Evolutionary conservation across 1,140 invertebrate species (phyloP).

Genomic region (Streblospio benedicti): DNA sequence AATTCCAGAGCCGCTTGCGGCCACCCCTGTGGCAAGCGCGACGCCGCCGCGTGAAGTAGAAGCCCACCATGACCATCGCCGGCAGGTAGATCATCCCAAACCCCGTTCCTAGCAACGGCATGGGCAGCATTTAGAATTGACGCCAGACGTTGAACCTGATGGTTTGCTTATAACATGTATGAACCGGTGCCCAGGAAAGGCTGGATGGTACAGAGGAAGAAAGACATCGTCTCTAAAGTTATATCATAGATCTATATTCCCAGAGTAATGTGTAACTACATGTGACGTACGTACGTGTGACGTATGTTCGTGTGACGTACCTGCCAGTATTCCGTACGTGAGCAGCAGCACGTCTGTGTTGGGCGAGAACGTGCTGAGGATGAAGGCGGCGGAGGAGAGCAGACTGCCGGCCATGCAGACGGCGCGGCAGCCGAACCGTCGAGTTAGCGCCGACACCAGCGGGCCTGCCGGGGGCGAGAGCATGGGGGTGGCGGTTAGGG

Average conservation of each 20-base stretch:
- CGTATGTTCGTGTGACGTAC: no score
- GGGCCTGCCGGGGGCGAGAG: no score
- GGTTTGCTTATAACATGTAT: no score
- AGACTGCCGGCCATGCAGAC: not conserved
- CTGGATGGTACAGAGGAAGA: no score
- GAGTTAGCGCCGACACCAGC: not conserved
- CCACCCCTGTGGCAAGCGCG: constrained; percentile 84
- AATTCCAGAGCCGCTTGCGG: constrained; percentile 76
- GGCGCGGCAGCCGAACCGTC: not conserved
- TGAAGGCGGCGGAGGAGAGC: not conserved
- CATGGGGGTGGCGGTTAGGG: no score
- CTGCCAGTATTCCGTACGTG: not conserved
- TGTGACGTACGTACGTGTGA: no score
- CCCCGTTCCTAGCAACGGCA: constrained; percentile 65
- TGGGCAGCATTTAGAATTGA: no score
- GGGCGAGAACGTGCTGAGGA: constrained; percentile 3
- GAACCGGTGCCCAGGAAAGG: no score
- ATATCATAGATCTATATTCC: no score
- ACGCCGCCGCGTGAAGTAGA: constrained; percentile 83
- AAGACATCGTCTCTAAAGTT: no score
- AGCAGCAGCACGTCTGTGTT: not conserved
- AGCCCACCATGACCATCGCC: constrained; percentile 87
- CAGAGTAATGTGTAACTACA: no score
- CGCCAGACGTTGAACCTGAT: no score
- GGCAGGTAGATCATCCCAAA: constrained; percentile 90